A percentile compares a stretch with the other conserved stretches of the same genome.
These are phyloP conservation scores for Morelia viridis DNA, from an alignment of 2,797 vertebrate species.

Conservation along the genomic window DNA sequence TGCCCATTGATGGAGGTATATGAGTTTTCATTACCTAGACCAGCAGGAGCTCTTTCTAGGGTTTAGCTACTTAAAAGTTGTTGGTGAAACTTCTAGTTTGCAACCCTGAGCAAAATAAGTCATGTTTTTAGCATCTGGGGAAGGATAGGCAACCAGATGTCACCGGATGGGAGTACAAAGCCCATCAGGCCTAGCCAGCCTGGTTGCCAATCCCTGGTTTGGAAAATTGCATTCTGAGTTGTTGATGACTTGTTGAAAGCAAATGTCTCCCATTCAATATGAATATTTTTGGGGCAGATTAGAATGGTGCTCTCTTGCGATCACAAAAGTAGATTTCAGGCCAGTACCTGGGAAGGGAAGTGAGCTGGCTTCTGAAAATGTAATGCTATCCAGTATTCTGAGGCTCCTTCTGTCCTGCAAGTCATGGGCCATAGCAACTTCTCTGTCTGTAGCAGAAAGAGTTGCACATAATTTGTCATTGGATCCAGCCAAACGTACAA, in stretches of 20 bases:
- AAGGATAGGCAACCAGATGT: no score
- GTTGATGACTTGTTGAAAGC: neutral
- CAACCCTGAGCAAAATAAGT: neutral
- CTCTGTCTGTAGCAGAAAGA: constrained; percentile 17
- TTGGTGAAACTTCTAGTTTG: neutral
- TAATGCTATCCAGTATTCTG: neutral
- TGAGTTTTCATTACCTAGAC: neutral
- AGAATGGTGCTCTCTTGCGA: neutral
- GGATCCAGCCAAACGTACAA: constrained; percentile 40
- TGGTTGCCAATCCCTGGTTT: neutral
- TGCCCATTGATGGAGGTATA: neutral
- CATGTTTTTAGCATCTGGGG: neutral
- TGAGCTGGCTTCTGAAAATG: neutral
- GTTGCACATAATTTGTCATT: constrained; percentile 30
- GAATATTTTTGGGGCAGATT: neutral
- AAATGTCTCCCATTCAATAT: neutral
- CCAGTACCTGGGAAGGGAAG: neutral
- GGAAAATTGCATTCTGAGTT: neutral
- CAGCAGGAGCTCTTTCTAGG: neutral
- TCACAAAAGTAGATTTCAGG: constrained; percentile 9
- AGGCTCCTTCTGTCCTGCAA: constrained; percentile 30
- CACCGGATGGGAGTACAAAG: no score
- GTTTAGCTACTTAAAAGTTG: neutral
- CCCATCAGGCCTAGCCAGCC: neutral
- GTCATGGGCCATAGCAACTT: constrained; percentile 10